Evolutionary conservation across 2,888 invertebrate species (phyloP).

Genomic region (Aporophyla lueneburgensis): DNA sequence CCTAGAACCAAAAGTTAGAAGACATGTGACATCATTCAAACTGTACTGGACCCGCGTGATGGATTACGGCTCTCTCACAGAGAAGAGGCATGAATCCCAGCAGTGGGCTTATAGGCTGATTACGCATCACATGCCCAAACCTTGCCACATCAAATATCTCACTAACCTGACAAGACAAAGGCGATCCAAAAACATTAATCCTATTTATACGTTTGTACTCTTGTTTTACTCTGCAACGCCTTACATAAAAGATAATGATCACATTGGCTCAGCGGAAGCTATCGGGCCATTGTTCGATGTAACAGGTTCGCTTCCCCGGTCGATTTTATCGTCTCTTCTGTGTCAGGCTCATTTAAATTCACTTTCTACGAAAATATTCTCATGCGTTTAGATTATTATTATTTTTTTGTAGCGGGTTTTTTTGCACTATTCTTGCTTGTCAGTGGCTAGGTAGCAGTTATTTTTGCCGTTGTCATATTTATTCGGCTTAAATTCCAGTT

Average conservation of each 20-base stretch:
- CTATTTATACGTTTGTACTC: conserved; percentile 29
- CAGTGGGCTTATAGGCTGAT: no score
- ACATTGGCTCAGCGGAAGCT: conserved; percentile 67
- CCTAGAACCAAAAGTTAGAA: no score
- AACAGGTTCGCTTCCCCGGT: conserved; percentile 68
- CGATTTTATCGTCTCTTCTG: conserved; percentile 65
- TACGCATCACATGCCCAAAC: background rate
- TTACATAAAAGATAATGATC: conserved; percentile 66
- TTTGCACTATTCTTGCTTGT: conserved; percentile 2
- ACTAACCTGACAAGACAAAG: conserved; percentile 4
- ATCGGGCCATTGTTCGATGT: conserved; percentile 71
- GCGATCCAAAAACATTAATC: conserved; percentile 11
- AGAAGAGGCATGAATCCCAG: no score
- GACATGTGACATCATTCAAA: no score
- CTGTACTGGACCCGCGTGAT: no score
- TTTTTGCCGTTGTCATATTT: background rate
- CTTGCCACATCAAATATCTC: background rate
- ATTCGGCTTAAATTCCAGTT: background rate
- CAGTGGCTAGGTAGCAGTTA: background rate
- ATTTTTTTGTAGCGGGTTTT: conserved; percentile 6
- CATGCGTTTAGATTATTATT: conserved; percentile 58
- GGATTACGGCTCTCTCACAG: no score
- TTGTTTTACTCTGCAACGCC: conserved; percentile 21
- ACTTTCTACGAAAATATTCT: conserved; percentile 69
- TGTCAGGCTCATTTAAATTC: conserved; percentile 64